Percentiles rank a stretch among this genome's conserved stretches.
phyloP scores from a whole-genome alignment of 2,797 vertebrate species.

The Sebastes umbrosus region DNA sequence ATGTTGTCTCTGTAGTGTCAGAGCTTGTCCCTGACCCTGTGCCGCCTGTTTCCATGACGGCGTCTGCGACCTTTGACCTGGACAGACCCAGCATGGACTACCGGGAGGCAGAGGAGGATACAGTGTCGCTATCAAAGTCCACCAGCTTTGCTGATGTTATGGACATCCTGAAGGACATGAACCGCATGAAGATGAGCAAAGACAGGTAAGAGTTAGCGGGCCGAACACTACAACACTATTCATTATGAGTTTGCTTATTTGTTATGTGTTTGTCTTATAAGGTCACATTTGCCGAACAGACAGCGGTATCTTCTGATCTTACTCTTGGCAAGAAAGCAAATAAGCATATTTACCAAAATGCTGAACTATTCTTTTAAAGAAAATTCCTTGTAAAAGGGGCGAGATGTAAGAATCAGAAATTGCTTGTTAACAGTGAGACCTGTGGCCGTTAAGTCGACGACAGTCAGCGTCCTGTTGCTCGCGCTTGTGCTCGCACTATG shows the following conservation, averaged over 20 bases:
- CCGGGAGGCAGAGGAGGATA: constrained; percentile 91
- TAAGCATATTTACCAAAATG: not conserved
- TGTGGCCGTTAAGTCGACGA: no score
- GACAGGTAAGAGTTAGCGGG: constrained; percentile 83
- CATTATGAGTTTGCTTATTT: not conserved
- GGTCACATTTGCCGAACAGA: not conserved
- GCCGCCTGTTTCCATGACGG: constrained; percentile 87
- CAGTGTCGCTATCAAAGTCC: constrained; percentile 95
- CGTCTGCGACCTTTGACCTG: constrained; percentile 90
- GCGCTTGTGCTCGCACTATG: no score
- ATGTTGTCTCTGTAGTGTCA: constrained; percentile 80
- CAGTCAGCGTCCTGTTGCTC: no score
- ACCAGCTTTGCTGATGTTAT: constrained; percentile 99
- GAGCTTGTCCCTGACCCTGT: constrained; percentile 92
- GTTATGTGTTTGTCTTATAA: not conserved
- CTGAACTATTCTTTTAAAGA: not conserved
- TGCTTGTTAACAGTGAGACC: no score
- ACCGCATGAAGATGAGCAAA: constrained; percentile 97
- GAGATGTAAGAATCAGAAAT: no score
- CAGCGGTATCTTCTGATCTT: not conserved
- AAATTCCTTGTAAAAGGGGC: not conserved
- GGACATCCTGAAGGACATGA: constrained; percentile 98
- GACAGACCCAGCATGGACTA: constrained; percentile 87
- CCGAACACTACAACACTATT: not conserved
- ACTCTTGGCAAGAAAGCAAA: not conserved